Base-by-base conservation (phyloP, 2,888 invertebrate species). In the Encarsia formosa region DNA sequence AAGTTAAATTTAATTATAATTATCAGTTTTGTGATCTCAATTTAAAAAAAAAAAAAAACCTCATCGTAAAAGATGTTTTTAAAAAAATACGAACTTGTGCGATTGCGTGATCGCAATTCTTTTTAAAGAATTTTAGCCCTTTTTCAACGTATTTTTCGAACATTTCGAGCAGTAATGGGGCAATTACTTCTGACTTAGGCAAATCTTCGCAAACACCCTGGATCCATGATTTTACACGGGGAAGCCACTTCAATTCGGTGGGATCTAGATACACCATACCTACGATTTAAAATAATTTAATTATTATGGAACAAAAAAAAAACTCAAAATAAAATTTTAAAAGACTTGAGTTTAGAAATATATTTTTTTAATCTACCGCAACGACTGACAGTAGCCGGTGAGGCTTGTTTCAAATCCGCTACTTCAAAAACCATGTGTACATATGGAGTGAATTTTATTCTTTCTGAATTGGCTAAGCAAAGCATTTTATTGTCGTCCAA, bases 251-350 rank as follows among this genome's bases (percentile, higher is more conserved):
- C 41, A 93, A 76, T 65, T 92, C 91, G 3, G 84, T 81, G 0
- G 92, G 84, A 70, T 94, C 93, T 8, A 93, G 83, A 70, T 91
- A 94, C 2, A 94, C 92, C 92, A 94, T 94, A 42, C 92, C 92
- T 74, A 73, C 75, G 11, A 26, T 26, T 26, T 26, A n/a, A n/a
- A n/a, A n/a, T n/a, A n/a, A n/a, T n/a, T n/a, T n/a, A n/a, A n/a
- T n/a, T n/a, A n/a, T n/a, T n/a, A n/a, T n/a, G n/a, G n/a, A n/a
- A n/a, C n/a, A n/a, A n/a, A n/a, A n/a, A n/a, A n/a, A n/a, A n/a
- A n/a, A n/a, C n/a, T n/a, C n/a, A n/a, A n/a, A n/a, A n/a, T n/a
- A n/a, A n/a, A n/a, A n/a, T n/a, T n/a, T n/a, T n/a, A n/a, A n/a
- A n/a, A n/a, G n/a, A n/a, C n/a, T n/a, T n/a, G n/a, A n/a, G n/a